Conservation (phyloP, 2,888 invertebrate species). For the Lasioglossum malachurum region DNA sequence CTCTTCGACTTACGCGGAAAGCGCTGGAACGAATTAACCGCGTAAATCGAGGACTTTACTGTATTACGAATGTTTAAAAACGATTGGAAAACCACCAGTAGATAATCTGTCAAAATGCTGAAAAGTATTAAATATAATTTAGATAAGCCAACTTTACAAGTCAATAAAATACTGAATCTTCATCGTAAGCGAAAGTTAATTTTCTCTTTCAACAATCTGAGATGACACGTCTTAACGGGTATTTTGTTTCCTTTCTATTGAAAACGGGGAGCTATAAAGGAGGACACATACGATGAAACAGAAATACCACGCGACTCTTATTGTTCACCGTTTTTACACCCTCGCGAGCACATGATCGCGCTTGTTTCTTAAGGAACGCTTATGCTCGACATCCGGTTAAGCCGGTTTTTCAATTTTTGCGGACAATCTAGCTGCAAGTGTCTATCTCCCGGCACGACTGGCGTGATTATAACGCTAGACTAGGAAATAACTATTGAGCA, state of each 20-base stretch:
- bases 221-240: neutral
- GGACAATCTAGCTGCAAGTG: conserved; percentile 44
- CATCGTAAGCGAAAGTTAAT: neutral
- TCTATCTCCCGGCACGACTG: conserved; percentile 34
- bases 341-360: conserved; percentile 41
- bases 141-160: too few species aligned
- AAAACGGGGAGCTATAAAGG: neutral
- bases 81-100: too few species aligned
- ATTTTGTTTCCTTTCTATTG: neutral
- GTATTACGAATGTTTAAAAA: too few species aligned
- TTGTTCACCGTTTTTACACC: conserved; percentile 46
- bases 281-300: neutral
- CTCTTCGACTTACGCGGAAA: too few species aligned
- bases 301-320: neutral
- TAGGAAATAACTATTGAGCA: conserved; percentile 29
- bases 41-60: too few species aligned
- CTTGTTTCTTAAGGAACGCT: conserved; percentile 40
- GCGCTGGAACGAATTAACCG: too few species aligned
- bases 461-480: conserved; percentile 25
- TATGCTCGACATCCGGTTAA: conserved; percentile 57
- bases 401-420: conserved; percentile 64
- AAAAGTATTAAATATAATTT: too few species aligned
- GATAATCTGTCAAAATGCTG: too few species aligned
- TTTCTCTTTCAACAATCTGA: neutral
- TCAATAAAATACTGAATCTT: neutral